Evolutionary conservation across 2,797 vertebrate species (phyloP).

Genomic region (Glossophaga mutica): DNA sequence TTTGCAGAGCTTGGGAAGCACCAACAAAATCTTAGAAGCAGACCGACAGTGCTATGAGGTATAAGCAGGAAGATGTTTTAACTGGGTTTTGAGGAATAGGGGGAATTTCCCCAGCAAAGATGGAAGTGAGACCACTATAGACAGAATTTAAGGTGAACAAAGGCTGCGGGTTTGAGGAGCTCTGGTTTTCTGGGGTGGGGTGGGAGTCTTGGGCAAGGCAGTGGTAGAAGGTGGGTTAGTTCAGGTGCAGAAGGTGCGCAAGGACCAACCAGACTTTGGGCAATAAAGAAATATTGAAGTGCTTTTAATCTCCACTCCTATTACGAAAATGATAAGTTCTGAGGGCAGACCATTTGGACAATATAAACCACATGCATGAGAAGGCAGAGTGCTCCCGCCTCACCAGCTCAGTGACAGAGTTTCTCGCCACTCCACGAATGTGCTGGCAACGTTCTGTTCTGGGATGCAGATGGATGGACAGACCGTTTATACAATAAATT

Average conservation of each 20-base stretch:
- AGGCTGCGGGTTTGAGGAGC: background rate
- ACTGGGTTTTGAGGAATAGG: background rate
- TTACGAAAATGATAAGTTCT: background rate
- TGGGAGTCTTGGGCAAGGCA: too few species aligned
- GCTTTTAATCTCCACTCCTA: background rate
- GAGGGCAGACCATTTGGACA: background rate
- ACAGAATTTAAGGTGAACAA: background rate
- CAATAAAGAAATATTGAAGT: background rate
- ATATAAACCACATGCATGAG: background rate
- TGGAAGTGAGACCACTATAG: background rate
- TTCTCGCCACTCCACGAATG: background rate
- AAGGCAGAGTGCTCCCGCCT: accelerated
- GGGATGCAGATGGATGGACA: background rate
- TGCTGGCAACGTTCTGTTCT: background rate
- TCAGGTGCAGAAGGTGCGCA: background rate
- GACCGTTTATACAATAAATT: background rate
- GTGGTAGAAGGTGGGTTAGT: background rate
- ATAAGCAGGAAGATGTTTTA: background rate
- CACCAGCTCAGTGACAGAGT: accelerated
- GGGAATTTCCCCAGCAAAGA: background rate
- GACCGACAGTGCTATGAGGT: background rate
- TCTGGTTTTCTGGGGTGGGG: background rate
- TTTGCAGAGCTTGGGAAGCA: accelerated
- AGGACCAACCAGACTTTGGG: background rate
- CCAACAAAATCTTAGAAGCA: background rate